phyloP scores from a whole-genome alignment of 2,113 vertebrate genomes.

The Petrocephalus zakoni region DNA sequence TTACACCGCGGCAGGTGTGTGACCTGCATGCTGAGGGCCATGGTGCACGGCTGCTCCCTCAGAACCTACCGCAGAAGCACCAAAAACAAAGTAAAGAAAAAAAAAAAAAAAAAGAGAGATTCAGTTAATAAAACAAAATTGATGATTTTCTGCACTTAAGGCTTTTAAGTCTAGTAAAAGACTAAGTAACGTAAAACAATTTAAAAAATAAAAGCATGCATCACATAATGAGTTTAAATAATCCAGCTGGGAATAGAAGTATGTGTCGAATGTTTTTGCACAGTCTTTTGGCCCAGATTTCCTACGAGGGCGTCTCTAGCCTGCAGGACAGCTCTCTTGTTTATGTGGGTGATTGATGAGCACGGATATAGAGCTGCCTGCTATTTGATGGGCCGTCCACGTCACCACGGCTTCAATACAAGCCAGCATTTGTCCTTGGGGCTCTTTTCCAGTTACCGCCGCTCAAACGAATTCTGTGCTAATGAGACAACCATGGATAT shows the following conservation, averaged over 20 bases:
- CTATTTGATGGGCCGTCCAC: background rate
- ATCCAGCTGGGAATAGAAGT: constrained; percentile 4
- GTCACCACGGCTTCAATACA: background rate
- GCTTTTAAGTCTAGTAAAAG: background rate
- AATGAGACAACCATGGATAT: background rate
- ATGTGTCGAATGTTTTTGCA: constrained; percentile 11
- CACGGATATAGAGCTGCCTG: background rate
- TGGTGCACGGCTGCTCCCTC: background rate
- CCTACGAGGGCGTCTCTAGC: constrained; percentile 1
- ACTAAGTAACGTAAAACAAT: background rate
- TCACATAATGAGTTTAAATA: background rate
- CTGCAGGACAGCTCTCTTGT: constrained; percentile 3
- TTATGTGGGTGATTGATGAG: constrained; percentile 18
- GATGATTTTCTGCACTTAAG: background rate
- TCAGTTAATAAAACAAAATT: background rate
- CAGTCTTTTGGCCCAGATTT: constrained; percentile 10
- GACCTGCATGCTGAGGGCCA: background rate
- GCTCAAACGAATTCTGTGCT: background rate
- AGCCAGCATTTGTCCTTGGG: background rate
- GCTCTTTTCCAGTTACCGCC: background rate
- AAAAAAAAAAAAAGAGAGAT: background rate
- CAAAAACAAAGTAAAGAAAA: background rate
- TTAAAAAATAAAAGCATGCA: background rate
- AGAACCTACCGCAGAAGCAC: background rate
- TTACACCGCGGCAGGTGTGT: background rate